phyloP scores from a whole-genome alignment of 1,140 invertebrate species.

The Battus philenor region DNA sequence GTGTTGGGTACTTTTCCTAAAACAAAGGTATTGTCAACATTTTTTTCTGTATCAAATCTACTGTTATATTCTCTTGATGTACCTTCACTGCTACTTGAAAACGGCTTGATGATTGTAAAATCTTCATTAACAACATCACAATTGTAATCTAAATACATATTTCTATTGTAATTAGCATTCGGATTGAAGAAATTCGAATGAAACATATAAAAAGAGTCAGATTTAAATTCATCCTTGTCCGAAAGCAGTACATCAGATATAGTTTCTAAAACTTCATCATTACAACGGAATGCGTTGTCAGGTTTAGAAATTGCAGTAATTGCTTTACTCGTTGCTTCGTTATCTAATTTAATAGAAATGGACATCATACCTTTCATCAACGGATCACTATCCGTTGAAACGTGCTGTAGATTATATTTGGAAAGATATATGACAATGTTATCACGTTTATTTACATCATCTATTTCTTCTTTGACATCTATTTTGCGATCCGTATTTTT shows the following conservation, averaged over 20 bases:
- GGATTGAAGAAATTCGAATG: background rate
- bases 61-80: conserved; percentile 41
- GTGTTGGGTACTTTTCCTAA: no score
- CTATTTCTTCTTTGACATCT: conserved; percentile 16
- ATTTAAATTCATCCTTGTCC: no score
- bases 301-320: no score
- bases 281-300: no score
- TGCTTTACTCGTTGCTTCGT: background rate
- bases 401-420: conserved; percentile 40
- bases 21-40: no score
- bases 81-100: conserved; percentile 37
- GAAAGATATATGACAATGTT: conserved; percentile 41
- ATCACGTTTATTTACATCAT: conserved; percentile 27
- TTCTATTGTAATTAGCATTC: background rate
- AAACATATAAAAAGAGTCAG: no score
- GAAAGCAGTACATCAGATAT: no score
- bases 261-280: no score
- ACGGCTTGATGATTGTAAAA: conserved; percentile 37
- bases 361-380: conserved; percentile 1
- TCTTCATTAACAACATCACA: conserved; percentile 12
- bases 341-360: background rate
- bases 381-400: conserved; percentile 19
- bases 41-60: no score
- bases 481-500: conserved; percentile 19
- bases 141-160: conserved; percentile 1